These are phyloP conservation scores for Antheraea mylitta DNA, from an alignment of 1,140 invertebrate genomes.

Conservation along the genomic window DNA sequence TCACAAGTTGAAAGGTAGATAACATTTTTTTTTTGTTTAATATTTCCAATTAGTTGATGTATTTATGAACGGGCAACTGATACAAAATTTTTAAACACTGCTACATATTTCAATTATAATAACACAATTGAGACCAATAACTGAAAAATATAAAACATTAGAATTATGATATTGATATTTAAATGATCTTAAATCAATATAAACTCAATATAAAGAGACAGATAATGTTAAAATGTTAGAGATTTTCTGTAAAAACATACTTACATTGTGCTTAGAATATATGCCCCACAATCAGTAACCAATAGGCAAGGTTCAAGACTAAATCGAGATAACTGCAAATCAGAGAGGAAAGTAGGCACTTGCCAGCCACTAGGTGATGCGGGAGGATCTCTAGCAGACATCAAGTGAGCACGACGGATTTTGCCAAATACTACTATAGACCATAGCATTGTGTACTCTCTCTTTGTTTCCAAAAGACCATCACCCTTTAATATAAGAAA, in stretches of 20 bases:
- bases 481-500: constrained; percentile 43
- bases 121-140: too few species aligned
- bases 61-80: too few species aligned
- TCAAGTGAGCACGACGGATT: constrained; percentile 50
- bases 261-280: constrained; percentile 64
- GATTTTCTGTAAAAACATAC: constrained; percentile 22
- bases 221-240: too few species aligned
- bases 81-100: too few species aligned
- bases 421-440: constrained; percentile 58
- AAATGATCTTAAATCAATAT: too few species aligned
- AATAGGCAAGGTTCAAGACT: constrained; percentile 56
- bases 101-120: too few species aligned
- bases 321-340: constrained; percentile 60
- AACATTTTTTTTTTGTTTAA: too few species aligned
- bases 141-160: too few species aligned
- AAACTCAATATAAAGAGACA: too few species aligned
- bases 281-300: constrained; percentile 57
- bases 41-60: too few species aligned
- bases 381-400: constrained; percentile 50
- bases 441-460: constrained; percentile 56
- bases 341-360: constrained; percentile 64
- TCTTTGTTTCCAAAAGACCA: constrained; percentile 39
- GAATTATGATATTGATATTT: too few species aligned
- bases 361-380: constrained; percentile 39
- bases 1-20: too few species aligned